A percentile compares a stretch with the other conserved stretches of the same genome.
These are phyloP conservation scores for Drosophila tropicalis DNA, from an alignment of 1,140 invertebrate species.

Conservation along the genomic window DNA sequence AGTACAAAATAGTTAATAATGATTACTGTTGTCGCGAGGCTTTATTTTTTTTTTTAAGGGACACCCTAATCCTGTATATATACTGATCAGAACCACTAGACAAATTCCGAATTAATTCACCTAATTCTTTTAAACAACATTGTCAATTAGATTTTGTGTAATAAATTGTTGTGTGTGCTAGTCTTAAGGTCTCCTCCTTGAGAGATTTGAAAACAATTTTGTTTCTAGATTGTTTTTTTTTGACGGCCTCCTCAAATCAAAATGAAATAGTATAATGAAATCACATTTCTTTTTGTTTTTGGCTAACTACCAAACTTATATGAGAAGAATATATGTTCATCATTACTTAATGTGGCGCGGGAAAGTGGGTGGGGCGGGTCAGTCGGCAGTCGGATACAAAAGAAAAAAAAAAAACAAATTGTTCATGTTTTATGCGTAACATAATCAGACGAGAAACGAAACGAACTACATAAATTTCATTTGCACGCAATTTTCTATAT, in stretches of 20 bases:
- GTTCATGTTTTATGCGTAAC: slow-evolving; percentile 64
- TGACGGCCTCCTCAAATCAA: slow-evolving; percentile 14
- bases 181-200: slow-evolving; percentile 32
- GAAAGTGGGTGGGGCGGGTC: too few species aligned
- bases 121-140: slow-evolving; percentile 31
- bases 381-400: slow-evolving; percentile 19
- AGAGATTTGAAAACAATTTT: slow-evolving; percentile 10
- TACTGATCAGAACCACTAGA: slow-evolving; percentile 3
- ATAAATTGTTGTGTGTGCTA: neutral
- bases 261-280: slow-evolving; percentile 34
- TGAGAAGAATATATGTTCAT: slow-evolving; percentile 40
- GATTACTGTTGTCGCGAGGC: too few species aligned
- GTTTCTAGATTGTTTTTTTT: too few species aligned
- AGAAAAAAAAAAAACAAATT: neutral
- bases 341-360: slow-evolving; percentile 66
- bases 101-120: slow-evolving; percentile 36
- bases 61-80: too few species aligned
- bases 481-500: slow-evolving; percentile 62
- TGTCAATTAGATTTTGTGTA: slow-evolving; percentile 1
- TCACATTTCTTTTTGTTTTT: slow-evolving; percentile 43
- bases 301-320: slow-evolving; percentile 70
- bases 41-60: too few species aligned
- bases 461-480: slow-evolving; percentile 38
- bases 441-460: slow-evolving; percentile 21
- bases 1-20: too few species aligned